phyloP scores from a whole-genome alignment of 2,888 invertebrate species.

The Syritta pipiens region DNA sequence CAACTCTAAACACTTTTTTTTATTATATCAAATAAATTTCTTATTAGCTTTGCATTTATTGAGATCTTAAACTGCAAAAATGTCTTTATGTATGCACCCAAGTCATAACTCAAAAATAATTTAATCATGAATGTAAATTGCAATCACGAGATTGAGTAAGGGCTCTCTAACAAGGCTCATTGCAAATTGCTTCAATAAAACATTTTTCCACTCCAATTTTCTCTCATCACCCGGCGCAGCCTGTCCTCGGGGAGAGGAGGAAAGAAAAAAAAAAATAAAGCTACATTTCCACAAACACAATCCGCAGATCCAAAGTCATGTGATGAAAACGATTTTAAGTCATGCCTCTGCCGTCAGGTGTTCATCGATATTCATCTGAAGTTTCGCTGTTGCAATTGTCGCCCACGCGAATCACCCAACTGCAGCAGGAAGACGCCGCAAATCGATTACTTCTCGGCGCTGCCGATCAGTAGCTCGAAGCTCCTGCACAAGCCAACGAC shows the following conservation, averaged over 20 bases:
- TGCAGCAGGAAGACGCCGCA: conserved; percentile 61
- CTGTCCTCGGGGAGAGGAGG: too few species aligned
- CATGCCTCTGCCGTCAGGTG: conserved; percentile 64
- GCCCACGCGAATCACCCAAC: conserved; percentile 61
- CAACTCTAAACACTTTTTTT: too few species aligned
- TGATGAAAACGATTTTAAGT: conserved; percentile 36
- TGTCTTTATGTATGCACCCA: too few species aligned
- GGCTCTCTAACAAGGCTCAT: not conserved
- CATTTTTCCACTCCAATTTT: not conserved
- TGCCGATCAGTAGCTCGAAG: conserved; percentile 47
- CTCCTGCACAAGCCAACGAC: conserved; percentile 35
- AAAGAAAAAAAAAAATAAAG: not conserved
- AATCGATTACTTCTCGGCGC: conserved; percentile 60
- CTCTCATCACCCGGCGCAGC: not conserved
- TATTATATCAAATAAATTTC: too few species aligned
- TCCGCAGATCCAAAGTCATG: conserved; percentile 13
- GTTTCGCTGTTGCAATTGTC: conserved; percentile 37
- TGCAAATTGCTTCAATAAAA: not conserved
- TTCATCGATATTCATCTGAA: conserved; percentile 59
- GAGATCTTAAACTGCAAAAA: too few species aligned
- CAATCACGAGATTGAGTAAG: not conserved
- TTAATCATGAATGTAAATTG: not conserved
- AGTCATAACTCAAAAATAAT: too few species aligned
- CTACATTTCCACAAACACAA: not conserved
- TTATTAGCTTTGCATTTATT: too few species aligned